A percentile compares a stretch with the other conserved stretches of the same genome.
phyloP scores from a whole-genome alignment of 2,113 vertebrate species.

The Panurus biarmicus region DNA sequence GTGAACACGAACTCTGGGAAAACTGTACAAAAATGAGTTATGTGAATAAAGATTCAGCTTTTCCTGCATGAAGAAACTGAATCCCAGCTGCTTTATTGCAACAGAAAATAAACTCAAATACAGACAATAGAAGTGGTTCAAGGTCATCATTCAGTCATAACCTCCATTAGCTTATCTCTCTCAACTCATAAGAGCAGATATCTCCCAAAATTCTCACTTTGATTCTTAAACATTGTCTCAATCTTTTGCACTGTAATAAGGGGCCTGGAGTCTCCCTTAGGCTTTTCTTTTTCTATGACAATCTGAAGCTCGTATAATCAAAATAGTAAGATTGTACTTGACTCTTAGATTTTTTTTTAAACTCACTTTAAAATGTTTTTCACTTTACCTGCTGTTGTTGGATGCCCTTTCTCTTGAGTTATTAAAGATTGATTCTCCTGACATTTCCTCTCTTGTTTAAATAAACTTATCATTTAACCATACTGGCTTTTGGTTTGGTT shows the following conservation, averaged over 20 bases:
- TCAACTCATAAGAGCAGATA: not conserved
- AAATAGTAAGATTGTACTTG: not conserved
- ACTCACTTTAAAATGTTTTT: not conserved
- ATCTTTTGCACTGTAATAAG: not conserved
- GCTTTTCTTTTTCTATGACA: not conserved
- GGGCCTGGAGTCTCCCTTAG: not conserved
- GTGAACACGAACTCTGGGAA: not conserved
- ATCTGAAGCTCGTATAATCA: not conserved
- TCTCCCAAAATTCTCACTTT: not conserved
- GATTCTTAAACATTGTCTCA: not conserved
- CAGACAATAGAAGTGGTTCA: not conserved
- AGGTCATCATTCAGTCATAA: not conserved
- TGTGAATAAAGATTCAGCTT: not conserved
- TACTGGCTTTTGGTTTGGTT: not conserved
- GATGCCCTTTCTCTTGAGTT: not conserved
- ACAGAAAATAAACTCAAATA: not conserved
- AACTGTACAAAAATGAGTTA: not conserved
- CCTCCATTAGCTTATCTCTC: not conserved
- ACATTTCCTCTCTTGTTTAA: not conserved
- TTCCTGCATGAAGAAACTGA: not conserved
- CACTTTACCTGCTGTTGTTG: not conserved
- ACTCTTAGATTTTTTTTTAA: not conserved
- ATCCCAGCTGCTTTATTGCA: not conserved
- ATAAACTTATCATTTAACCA: not conserved
- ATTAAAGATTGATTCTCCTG: not conserved